Conservation (phyloP, 2,797 vertebrate species). For the Darevskia nairensis region DNA sequence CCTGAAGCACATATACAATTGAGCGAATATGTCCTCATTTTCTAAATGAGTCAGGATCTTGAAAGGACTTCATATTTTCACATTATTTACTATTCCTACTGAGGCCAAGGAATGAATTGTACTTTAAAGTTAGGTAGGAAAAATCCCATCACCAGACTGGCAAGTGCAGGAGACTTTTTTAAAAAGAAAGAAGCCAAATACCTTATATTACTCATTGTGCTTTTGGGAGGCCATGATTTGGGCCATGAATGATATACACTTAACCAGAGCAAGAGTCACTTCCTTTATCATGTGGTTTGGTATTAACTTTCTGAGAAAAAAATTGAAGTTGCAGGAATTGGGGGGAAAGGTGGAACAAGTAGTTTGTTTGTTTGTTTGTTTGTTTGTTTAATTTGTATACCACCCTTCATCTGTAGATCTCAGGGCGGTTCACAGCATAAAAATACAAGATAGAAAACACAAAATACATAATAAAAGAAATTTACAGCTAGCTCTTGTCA, state of each 20-base stretch:
- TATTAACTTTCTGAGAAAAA: not conserved
- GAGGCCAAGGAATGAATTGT: constrained; percentile 25
- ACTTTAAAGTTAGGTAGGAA: constrained; percentile 19
- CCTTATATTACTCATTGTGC: not conserved
- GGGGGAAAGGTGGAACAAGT: not conserved
- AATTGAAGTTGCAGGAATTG: not conserved
- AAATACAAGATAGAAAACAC: no score
- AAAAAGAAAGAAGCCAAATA: not conserved
- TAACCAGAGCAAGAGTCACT: not conserved
- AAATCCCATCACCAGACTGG: not conserved
- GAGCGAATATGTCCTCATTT: not conserved
- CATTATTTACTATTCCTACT: constrained; percentile 7
- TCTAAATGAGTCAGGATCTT: constrained; percentile 17
- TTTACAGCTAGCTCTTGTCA: not conserved
- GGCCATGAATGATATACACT: not conserved
- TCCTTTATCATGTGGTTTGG: not conserved
- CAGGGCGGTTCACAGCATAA: no score
- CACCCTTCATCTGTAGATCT: no score
- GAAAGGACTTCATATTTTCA: constrained; percentile 34
- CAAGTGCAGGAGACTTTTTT: not conserved
- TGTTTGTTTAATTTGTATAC: no score
- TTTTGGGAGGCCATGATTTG: constrained; percentile 3
- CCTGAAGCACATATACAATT: not conserved
- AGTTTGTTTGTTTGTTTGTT: no score
- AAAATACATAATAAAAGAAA: no score